Base-by-base conservation (phyloP, 2,113 vertebrate genomes). In the Lanius collurio region DNA sequence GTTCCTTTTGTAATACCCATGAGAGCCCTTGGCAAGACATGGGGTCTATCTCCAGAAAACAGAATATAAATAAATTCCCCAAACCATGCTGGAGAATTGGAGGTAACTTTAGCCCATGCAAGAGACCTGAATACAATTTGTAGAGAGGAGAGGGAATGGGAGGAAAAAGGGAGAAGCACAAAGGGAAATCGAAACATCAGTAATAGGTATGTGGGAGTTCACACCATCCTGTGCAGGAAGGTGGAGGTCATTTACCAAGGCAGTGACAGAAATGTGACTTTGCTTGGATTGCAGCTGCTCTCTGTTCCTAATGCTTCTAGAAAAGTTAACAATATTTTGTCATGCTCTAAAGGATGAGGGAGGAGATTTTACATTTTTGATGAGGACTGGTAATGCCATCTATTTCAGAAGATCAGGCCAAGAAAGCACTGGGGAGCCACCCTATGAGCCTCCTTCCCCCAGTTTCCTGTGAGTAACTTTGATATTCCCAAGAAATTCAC, bases 11-110 rank as follows among this genome's bases (percentile, higher is more conserved):
- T 96, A 95, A 97, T 92, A 91, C 94, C 79, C 92, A 80, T 69
- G 89, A 71, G 35, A 95, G 80, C 88, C 95, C 84, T 96, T 97
- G 97, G 96, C 96, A 97, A 94, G 94, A 83, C 88, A 56, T 23
- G 55, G 88, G 87, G 83, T 85, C 93, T 96, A 84, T 97, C 93
- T 97, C 94, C 85, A 95, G 93, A 96, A 87, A 87, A 92, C 4
- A 3, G 95, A 97, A 79, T 94, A 91, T 95, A 96, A 97, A 97
- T 96, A 97, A 90, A 96, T 96, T 96, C 90, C 89, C 89, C 87
- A 90, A 94, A 93, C 56, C 39, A 11, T 91, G 85, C 76, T 1
- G 76, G 52, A 96, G 94, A 92, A 79, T 7, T 94, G 78, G 64
- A 94, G 91, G 92, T 87, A 96, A 94, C 93, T 78, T 95, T 84